phyloP scores from a whole-genome alignment of 2,888 invertebrate genomes.

The Nephrotoma flavescens region DNA sequence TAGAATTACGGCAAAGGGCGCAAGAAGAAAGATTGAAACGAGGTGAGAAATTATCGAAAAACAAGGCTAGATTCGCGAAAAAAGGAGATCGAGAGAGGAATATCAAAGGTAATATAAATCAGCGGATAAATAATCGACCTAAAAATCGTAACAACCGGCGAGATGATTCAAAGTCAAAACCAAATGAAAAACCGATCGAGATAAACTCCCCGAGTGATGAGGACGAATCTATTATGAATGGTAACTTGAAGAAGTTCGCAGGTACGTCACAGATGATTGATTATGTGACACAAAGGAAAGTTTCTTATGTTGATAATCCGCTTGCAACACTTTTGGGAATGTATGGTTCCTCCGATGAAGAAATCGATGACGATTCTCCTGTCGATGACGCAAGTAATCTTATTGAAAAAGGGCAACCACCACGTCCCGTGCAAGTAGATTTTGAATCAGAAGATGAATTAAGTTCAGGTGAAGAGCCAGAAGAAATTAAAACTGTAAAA shows the following conservation, averaged over 20 bases:
- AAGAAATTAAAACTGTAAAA: constrained; percentile 10
- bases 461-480: constrained; percentile 12
- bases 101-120: not conserved
- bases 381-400: constrained; percentile 1
- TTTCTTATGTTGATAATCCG: constrained; percentile 12
- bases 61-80: constrained; percentile 31
- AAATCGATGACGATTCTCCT: constrained; percentile 9
- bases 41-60: constrained; percentile 52
- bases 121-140: constrained; percentile 1
- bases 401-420: constrained; percentile 5
- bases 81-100: constrained; percentile 25
- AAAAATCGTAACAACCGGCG: constrained; percentile 1
- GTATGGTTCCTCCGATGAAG: constrained; percentile 23
- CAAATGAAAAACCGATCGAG: not conserved
- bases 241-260: constrained; percentile 9
- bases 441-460: not conserved
- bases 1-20: constrained; percentile 45
- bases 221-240: not conserved
- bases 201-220: not conserved
- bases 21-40: constrained; percentile 51
- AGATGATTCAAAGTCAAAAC: not conserved
- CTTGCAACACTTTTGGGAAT: constrained; percentile 22
- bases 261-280: constrained; percentile 11
- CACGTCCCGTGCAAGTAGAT: not conserved
- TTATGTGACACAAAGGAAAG: constrained; percentile 4